Percentiles rank a stretch among this genome's conserved stretches.
Conservation (phyloP, 2,888 invertebrate genomes). For the Trachelus stipa region DNA sequence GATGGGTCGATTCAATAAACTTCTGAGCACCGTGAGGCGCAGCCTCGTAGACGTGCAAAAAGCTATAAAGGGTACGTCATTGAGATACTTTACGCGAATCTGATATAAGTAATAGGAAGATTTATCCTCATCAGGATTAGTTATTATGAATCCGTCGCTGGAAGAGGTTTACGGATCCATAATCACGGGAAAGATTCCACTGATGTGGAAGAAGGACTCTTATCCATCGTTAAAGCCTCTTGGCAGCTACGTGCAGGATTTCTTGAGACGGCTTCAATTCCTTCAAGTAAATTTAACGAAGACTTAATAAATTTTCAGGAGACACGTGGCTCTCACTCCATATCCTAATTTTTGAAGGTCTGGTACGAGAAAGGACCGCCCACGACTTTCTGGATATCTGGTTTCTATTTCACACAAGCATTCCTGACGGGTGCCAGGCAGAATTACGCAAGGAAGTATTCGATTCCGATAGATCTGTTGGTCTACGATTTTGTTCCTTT, state of each 20-base stretch:
- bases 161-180: conserved; percentile 89
- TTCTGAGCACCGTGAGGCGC: conserved; percentile 78
- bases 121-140: conserved; percentile 73
- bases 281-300: conserved; percentile 74
- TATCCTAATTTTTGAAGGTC: conserved; percentile 66
- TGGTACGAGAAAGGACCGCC: conserved; percentile 91
- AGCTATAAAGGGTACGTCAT: conserved; percentile 83
- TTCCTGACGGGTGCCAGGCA: conserved; percentile 95
- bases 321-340: neutral
- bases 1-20: conserved; percentile 81
- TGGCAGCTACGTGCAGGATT: conserved; percentile 88
- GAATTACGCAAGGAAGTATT: conserved; percentile 92
- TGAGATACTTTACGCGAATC: neutral
- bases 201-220: conserved; percentile 85
- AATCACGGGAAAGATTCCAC: conserved; percentile 85
- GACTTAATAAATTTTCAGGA: conserved; percentile 15
- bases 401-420: conserved; percentile 96
- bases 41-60: conserved; percentile 87
- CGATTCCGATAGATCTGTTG: conserved; percentile 90
- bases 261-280: conserved; percentile 84
- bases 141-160: conserved; percentile 86
- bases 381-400: conserved; percentile 89
- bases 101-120: neutral
- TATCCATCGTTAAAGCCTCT: conserved; percentile 94
- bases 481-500: conserved; percentile 84